A percentile compares a stretch with the other conserved stretches of the same genome.
phyloP scores from a whole-genome alignment of 2,797 vertebrate species.

The Neosilurus hyrtlii region DNA sequence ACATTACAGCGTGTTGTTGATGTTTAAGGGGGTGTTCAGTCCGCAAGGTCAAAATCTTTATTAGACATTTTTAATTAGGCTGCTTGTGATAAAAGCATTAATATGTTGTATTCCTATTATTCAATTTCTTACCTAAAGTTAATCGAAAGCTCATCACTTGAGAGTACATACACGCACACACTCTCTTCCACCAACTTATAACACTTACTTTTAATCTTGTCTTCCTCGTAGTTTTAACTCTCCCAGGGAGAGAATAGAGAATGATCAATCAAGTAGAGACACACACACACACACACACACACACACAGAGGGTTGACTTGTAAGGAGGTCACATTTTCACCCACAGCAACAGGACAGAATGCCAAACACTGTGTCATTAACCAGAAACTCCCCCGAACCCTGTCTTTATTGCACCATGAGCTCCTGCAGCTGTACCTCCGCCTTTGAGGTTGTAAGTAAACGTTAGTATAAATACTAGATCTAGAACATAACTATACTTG shows the following conservation, averaged over 20 bases:
- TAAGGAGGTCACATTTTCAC: conserved; percentile 40
- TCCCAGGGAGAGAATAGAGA: conserved; percentile 36
- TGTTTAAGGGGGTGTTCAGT: background rate
- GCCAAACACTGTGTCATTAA: conserved; percentile 43
- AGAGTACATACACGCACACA: conserved; percentile 22
- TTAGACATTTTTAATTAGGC: background rate
- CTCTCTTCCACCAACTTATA: conserved; percentile 17
- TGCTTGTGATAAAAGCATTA: background rate
- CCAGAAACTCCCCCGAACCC: background rate
- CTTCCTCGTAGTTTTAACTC: conserved; percentile 10
- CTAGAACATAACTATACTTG: background rate
- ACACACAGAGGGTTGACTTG: conserved; percentile 31
- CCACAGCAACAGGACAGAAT: conserved; percentile 50
- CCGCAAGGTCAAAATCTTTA: background rate
- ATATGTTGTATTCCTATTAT: background rate
- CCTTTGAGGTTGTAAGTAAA: conserved; percentile 39
- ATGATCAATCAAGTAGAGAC: conserved; percentile 54
- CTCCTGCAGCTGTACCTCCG: conserved; percentile 19
- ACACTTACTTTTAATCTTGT: conserved; percentile 27
- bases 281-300: conserved; percentile 43
- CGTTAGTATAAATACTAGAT: background rate
- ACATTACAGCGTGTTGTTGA: background rate
- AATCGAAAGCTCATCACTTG: background rate
- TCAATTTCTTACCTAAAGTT: background rate
- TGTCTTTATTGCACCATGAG: conserved; percentile 39